These are phyloP conservation scores for Ichneumon xanthorius DNA, from an alignment of 2,888 invertebrate genomes.

Conservation along the genomic window DNA sequence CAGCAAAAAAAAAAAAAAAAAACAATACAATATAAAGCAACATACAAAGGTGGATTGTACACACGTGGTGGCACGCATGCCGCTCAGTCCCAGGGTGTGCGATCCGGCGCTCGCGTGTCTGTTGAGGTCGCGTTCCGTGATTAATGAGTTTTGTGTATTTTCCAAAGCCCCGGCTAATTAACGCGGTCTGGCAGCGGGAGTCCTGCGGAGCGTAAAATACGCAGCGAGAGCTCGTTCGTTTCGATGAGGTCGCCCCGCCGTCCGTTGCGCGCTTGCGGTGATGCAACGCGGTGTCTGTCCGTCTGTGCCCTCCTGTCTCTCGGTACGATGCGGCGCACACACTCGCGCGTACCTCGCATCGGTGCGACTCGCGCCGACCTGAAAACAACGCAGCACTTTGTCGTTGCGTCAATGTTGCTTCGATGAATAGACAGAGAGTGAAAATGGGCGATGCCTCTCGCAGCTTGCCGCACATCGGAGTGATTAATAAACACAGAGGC, in stretches of 20 bases:
- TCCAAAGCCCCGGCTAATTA: conserved; percentile 66
- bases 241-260: conserved; percentile 43
- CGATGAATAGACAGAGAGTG: conserved; percentile 56
- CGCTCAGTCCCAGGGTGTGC: conserved; percentile 28
- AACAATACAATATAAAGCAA: not conserved
- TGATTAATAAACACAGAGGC: conserved; percentile 47
- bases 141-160: conserved; percentile 66
- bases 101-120: conserved; percentile 45
- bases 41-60: conserved; percentile 26
- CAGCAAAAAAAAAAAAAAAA: not conserved
- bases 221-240: conserved; percentile 44
- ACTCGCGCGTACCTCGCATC: not conserved
- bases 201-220: conserved; percentile 63
- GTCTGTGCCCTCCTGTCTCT: conserved; percentile 4
- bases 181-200: conserved; percentile 52
- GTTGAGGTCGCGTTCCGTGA: conserved; percentile 54
- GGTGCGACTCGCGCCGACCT: not conserved
- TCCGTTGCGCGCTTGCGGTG: conserved; percentile 39
- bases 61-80: conserved; percentile 2
- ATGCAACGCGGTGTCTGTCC: conserved; percentile 42
- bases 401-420: conserved; percentile 59
- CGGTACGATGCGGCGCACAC: not conserved
- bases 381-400: conserved; percentile 51
- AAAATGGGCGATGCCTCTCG: conserved; percentile 41
- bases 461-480: conserved; percentile 16